Evolutionary conservation across 2,888 invertebrate genomes (phyloP), one percentile per base, ranked within the genome.

Genomic region (Teleiodes luculella): DNA sequence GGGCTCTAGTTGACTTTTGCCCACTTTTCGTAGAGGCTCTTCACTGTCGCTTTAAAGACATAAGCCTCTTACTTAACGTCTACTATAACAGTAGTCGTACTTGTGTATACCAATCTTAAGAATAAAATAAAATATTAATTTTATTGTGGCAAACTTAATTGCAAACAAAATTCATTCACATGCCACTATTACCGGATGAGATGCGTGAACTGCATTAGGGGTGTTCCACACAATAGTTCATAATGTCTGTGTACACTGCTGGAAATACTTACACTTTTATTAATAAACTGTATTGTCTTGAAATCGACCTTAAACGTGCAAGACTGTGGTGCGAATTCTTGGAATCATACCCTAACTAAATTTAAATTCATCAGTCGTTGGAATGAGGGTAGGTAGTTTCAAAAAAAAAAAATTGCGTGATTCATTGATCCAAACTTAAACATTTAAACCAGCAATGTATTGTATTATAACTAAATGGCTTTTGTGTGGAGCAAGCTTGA

Each of bases 131-230:
- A n/a, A 35, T n/a, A 35, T n/a, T n/a, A n/a, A 4, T 35, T 35
- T 35, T 35, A 35, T 7, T 4, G 41, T 18, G 41, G 39, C 18
- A 41, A 41, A 2, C 13, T 43, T 43, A 13, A 24, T 43, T 28
- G 20, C 16, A n/a, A 41, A 41, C 13, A 7, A 43, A 43, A 43
- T 43, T 43, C 43, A 50, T 54, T 56, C 52, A 48, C 54, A 43
- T 43, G 24, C 28, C 43, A 43, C 43, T 43, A 43, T n/a, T 28
- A 43, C 43, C 39, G 62, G 0, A 33, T 8, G n/a, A 8, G n/a
- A 33, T 10, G 33, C 24, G 24, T n/a, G n/a, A n/a, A n/a, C 24
- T 24, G 24, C 24, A 24, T 24, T 24, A 24, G 6, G 24, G 3
- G 24, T 24, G 24, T 6, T 24, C 6, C 6, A 24, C 24, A 24